Conservation (phyloP, 1,140 invertebrate genomes). For the Gryllus bimaculatus region DNA sequence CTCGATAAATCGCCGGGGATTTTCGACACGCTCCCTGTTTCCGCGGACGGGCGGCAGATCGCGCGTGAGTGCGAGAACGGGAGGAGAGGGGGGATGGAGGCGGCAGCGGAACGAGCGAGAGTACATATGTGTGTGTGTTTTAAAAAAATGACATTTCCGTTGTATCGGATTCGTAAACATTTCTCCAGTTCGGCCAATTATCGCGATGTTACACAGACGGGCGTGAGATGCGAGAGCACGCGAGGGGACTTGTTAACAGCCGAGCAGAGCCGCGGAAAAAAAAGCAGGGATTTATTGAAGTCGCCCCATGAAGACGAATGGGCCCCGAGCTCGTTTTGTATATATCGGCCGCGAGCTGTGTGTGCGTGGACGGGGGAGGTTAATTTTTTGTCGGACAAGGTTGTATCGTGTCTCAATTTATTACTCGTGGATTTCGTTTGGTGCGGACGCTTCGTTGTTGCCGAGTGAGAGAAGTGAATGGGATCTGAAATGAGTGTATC, state of each 20-base stretch:
- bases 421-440: neutral
- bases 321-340: neutral
- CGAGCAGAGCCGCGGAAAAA: neutral
- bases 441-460: too few relatives aligned
- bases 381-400: neutral
- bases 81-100: too few relatives aligned
- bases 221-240: neutral
- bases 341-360: neutral
- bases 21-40: neutral
- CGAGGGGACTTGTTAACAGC: neutral
- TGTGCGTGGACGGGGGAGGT: neutral
- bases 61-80: too few relatives aligned
- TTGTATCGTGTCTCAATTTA: neutral
- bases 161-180: neutral
- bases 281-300: constrained; percentile 1
- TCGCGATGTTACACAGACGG: neutral
- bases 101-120: too few relatives aligned
- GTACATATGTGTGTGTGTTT: too few relatives aligned
- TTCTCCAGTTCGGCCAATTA: neutral
- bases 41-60: neutral
- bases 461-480: too few relatives aligned
- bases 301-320: neutral
- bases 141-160: neutral
- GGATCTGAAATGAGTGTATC: too few relatives aligned
- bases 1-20: neutral